Evolutionary conservation across 1,140 invertebrate genomes (phyloP).

Genomic region (Panonychus citri): DNA sequence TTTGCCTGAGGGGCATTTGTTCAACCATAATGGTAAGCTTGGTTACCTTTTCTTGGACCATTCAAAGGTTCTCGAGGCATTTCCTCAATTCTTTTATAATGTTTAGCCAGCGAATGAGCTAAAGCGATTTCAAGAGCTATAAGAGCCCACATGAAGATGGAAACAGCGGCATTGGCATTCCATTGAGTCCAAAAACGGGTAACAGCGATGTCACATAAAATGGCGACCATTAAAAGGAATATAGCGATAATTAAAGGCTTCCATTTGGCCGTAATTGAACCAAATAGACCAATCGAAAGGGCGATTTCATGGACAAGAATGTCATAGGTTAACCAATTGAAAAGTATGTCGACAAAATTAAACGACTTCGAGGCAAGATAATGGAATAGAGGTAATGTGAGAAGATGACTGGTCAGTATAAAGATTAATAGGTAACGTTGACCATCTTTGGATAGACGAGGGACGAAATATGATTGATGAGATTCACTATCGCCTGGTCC

Average conservation of each 20-base stretch:
- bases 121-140: background rate
- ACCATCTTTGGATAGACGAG: background rate
- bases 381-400: background rate
- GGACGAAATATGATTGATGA: background rate
- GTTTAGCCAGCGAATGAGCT: background rate
- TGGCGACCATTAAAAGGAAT: background rate
- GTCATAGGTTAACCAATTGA: background rate
- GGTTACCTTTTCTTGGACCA: background rate
- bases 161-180: background rate
- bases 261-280: background rate
- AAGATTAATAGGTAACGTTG: background rate
- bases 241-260: background rate
- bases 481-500: background rate
- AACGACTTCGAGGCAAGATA: background rate
- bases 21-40: background rate
- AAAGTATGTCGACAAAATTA: background rate
- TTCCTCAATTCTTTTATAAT: background rate
- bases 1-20: no score
- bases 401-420: background rate
- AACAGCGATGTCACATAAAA: background rate
- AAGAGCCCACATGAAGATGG: background rate
- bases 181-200: background rate
- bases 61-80: background rate
- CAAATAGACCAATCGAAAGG: background rate
- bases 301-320: background rate